Evolutionary conservation across 1,140 invertebrate species (phyloP).

Genomic region (Cardiocondyla obscurior): DNA sequence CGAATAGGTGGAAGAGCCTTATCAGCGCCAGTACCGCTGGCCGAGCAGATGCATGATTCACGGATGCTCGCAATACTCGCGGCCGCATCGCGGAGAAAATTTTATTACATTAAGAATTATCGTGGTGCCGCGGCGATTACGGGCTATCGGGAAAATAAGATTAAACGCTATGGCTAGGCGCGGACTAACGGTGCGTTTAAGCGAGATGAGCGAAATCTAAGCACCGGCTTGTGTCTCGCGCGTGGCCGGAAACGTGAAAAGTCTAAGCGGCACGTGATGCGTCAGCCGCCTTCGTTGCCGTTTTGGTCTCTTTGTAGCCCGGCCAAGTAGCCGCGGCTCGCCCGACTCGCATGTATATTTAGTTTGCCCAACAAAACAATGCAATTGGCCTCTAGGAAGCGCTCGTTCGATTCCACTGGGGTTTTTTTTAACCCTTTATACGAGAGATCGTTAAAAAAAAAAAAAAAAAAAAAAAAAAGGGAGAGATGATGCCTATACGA

Average conservation of each 20-base stretch:
- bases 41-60: conserved; percentile 6
- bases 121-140: too few species aligned
- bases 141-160: too few species aligned
- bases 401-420: conserved; percentile 39
- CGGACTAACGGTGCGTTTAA: background rate
- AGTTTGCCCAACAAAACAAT: conserved; percentile 79
- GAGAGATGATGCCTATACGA: background rate
- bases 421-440: conserved; percentile 26
- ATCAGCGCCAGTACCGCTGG: background rate
- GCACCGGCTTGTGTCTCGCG: background rate
- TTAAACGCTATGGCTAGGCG: too few species aligned
- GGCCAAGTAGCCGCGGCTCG: conserved; percentile 77
- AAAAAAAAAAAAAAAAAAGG: background rate
- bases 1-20: conserved; percentile 15
- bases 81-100: background rate
- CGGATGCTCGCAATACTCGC: background rate
- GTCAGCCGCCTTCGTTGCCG: conserved; percentile 48
- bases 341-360: conserved; percentile 78
- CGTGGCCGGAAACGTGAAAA: conserved; percentile 72
- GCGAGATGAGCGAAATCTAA: background rate
- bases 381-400: conserved; percentile 79
- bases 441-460: too few species aligned
- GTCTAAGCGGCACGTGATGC: conserved; percentile 76
- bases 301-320: conserved; percentile 70
- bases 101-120: too few species aligned